Evolutionary conservation across 2,113 vertebrate genomes (phyloP).

Genomic region (Cheilinus undulatus): DNA sequence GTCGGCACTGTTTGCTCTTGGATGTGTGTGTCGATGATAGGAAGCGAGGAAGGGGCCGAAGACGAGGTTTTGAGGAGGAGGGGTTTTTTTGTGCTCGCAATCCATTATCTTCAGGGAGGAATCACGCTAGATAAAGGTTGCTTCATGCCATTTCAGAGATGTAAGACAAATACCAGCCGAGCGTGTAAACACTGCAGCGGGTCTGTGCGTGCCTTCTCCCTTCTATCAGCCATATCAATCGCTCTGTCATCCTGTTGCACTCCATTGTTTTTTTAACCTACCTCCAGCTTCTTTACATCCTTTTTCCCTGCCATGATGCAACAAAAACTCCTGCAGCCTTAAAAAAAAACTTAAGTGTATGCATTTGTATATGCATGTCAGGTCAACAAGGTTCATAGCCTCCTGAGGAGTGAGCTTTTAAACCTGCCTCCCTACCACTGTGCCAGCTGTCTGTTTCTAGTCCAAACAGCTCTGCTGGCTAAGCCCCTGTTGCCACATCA

Average conservation of each 20-base stretch:
- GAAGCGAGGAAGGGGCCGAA: slow-evolving; percentile 54
- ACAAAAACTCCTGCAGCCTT: slow-evolving; percentile 17
- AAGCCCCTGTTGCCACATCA: slow-evolving; percentile 70
- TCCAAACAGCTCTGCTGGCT: slow-evolving; percentile 61
- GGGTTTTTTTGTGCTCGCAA: slow-evolving; percentile 72
- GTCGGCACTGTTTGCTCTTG: neutral
- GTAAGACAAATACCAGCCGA: slow-evolving; percentile 75
- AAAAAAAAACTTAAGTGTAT: neutral
- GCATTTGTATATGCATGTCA: slow-evolving; percentile 19
- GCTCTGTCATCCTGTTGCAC: slow-evolving; percentile 46
- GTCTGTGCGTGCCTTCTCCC: slow-evolving; percentile 47
- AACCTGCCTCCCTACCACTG: slow-evolving; percentile 36
- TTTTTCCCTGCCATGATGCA: slow-evolving; percentile 6
- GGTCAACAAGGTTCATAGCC: slow-evolving; percentile 45
- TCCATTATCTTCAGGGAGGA: slow-evolving; percentile 77
- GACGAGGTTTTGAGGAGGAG: slow-evolving; percentile 58
- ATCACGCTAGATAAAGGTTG: slow-evolving; percentile 72
- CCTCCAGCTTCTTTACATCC: slow-evolving; percentile 11
- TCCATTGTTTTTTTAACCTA: slow-evolving; percentile 21
- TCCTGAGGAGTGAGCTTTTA: slow-evolving; percentile 41
- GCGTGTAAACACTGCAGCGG: slow-evolving; percentile 66
- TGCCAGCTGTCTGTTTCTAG: slow-evolving; percentile 60
- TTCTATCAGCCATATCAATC: slow-evolving; percentile 61
- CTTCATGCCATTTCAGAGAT: slow-evolving; percentile 72
- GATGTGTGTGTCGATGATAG: slow-evolving; percentile 45